phyloP scores from a whole-genome alignment of 2,888 invertebrate genomes.

The Nomada lathburiana region DNA sequence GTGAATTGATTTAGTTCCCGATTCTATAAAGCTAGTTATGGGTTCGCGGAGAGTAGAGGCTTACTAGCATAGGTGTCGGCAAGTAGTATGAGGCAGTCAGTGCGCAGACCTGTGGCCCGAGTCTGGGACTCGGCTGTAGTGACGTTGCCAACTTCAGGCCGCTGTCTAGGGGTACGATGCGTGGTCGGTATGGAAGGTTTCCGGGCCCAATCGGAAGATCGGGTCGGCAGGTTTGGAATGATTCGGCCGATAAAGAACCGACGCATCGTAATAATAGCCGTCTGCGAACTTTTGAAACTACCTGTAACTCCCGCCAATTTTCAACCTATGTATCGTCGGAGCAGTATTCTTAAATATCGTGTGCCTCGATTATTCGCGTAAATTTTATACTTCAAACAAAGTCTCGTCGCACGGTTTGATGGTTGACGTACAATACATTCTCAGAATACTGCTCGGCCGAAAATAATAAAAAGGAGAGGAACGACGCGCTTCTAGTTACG shows the following conservation, averaged over 20 bases:
- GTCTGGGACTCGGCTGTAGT: not conserved
- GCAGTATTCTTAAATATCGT: too few species aligned
- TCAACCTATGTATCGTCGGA: not conserved
- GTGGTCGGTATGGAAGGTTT: slow-evolving; percentile 77
- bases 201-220: slow-evolving; percentile 69
- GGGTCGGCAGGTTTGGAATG: slow-evolving; percentile 47
- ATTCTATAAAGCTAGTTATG: too few species aligned
- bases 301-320: not conserved
- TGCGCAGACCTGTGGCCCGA: slow-evolving; percentile 10
- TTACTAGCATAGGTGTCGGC: not conserved
- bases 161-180: slow-evolving; percentile 9
- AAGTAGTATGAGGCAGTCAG: not conserved
- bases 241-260: slow-evolving; percentile 69
- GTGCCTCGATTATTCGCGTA: too few species aligned
- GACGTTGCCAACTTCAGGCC: slow-evolving; percentile 11
- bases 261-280: not conserved
- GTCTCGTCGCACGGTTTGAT: too few species aligned
- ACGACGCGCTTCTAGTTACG: slow-evolving; percentile 30
- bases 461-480: not conserved
- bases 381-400: too few species aligned
- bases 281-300: not conserved
- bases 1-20: too few species aligned
- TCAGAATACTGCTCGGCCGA: not conserved
- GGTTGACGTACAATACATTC: not conserved
- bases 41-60: too few species aligned